Evolutionary conservation across 2,797 vertebrate genomes (phyloP), one percentile per base, ranked within the genome.

Genomic region (Melopsittacus undulatus): DNA sequence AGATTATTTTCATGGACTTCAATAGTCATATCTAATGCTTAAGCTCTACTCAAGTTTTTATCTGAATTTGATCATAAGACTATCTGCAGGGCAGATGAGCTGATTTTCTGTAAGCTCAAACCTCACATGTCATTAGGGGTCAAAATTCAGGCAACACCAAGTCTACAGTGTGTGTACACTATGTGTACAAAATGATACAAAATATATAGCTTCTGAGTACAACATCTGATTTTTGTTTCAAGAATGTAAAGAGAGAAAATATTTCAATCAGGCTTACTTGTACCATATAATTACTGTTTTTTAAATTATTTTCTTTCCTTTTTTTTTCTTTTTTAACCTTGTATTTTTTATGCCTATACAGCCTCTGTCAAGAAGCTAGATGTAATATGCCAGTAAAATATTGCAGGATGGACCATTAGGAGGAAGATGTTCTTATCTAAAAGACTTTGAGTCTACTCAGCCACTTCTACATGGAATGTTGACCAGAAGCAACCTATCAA

Each of bases 81-180:
- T 63, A 20, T 69, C 19, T 62, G 21, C 24, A 51, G 18, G 48
- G 11, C 6, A 75, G 20, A 77, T 13, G 9, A 79, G 23, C 5
- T 69, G 32, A 73, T 45, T 73, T 83, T 61, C 34, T 79, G 18
- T 24, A 66, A 43, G 24, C 4, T 84, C 54, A 89, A 89, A 36
- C 5, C 26, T 9, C 12, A 0, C 2, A 2, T 46, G 32, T 42
- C n/a, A 68, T 11, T 26, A 18, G 23, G 24, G 8, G 13, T 63
- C 42, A 89, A 87, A 91, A 69, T 63, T 54, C 29, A 89, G 59
- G 21, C 23, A 91, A 48, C 20, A 68, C 4, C 24, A 61, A 79
- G 9, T 29, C 45, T 62, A 16, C 7, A 69, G 6, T 27, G 16
- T 57, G 17, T 40, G n/a, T 46, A n/a, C 30, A 22, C 20, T 56